Evolutionary conservation across 2,888 invertebrate genomes (phyloP).

Genomic region (Magallana nippona): DNA sequence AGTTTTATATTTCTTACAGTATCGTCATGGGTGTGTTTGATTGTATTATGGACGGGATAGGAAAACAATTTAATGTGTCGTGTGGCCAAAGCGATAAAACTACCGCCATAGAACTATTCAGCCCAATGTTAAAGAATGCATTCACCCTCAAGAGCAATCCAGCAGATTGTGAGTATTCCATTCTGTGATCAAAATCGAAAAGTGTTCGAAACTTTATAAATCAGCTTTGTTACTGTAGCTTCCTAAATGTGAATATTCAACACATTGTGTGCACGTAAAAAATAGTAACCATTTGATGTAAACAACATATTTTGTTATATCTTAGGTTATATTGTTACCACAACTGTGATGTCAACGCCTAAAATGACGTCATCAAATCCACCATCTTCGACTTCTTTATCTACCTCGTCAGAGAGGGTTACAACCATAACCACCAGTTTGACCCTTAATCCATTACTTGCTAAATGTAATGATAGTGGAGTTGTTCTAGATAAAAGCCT

Average conservation of each 20-base stretch:
- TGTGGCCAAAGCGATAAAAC: background rate
- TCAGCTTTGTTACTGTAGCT: too few species aligned
- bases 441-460: background rate
- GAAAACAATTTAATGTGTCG: background rate
- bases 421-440: background rate
- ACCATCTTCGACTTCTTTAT: background rate
- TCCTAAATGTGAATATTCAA: too few species aligned
- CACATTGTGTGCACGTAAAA: too few species aligned
- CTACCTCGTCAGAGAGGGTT: background rate
- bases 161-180: background rate
- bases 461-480: background rate
- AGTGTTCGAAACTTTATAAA: too few species aligned
- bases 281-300: too few species aligned
- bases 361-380: background rate
- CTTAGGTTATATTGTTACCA: background rate
- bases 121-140: conserved; percentile 2
- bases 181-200: too few species aligned
- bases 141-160: background rate
- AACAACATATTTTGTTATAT: background rate
- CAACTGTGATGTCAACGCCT: background rate
- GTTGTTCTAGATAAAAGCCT: background rate
- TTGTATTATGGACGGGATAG: background rate
- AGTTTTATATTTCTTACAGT: background rate
- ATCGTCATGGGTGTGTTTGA: background rate
- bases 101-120: background rate